Conservation (phyloP, 1,140 invertebrate genomes). For the Aphis gossypii region DNA sequence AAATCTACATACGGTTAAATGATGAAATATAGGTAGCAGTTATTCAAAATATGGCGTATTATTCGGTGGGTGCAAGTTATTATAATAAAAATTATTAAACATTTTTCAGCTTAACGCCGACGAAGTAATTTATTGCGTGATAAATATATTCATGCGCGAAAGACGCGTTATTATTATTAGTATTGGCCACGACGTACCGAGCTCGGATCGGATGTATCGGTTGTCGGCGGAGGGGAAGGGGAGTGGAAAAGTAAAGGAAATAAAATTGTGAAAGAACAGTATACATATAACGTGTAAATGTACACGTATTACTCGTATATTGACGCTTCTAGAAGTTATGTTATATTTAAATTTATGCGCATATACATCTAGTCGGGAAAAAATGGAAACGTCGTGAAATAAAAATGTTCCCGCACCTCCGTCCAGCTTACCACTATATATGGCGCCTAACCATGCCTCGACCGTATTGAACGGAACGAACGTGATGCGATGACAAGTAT, state of each 20-base stretch:
- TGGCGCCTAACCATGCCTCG: background rate
- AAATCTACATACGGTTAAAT: background rate
- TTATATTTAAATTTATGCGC: slow-evolving; percentile 12
- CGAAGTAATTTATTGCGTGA: background rate
- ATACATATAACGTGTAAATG: background rate
- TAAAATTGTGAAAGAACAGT: background rate
- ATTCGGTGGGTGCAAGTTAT: background rate
- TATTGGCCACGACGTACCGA: background rate
- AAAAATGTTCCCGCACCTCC: background rate
- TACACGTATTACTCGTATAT: background rate
- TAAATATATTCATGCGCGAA: background rate
- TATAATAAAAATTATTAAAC: background rate
- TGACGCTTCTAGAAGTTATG: background rate
- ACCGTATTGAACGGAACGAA: slow-evolving; percentile 1
- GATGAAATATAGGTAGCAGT: background rate
- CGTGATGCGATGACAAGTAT: slow-evolving; percentile 8
- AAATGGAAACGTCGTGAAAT: background rate
- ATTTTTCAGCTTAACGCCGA: background rate
- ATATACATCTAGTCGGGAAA: background rate
- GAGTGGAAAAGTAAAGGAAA: background rate
- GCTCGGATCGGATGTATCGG: background rate
- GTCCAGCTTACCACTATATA: background rate
- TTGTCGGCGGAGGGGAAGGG: background rate
- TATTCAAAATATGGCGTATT: background rate
- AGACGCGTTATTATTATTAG: slow-evolving; percentile 5